Evolutionary conservation across 2,888 invertebrate genomes (phyloP), one percentile per base, ranked within the genome.

Genomic region (Limnephilus marmoratus): DNA sequence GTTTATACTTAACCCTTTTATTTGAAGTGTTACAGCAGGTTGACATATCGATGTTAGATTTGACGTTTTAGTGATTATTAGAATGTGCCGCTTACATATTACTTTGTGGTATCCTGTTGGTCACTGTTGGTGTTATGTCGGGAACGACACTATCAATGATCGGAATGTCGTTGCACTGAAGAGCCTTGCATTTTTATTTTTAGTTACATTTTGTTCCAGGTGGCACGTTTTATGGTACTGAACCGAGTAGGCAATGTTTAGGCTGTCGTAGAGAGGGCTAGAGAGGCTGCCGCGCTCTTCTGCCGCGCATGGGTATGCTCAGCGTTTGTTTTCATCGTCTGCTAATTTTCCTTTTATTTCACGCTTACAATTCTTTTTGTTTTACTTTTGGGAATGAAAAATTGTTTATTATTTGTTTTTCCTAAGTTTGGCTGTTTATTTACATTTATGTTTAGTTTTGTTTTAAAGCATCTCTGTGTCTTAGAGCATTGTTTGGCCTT

Each of bases 281-380:
- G 93, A 91, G 92, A 49, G 91, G 92, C 93, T 41, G 90, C 90
- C 85, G 90, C 85, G 91, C 91, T 90, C 90, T 92, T 89, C 89
- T 90, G 92, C 91, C 85, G 91, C 93, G 93, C 93, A 92, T 92
- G 92, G 93, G 93, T 92, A 93, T 92, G 93, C 93, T 92, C 93
- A 81, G 92, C 91, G 92, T 92, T 92, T 92, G 92, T 92, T 92
- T 90, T 90, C 91, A 93, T 92, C 90, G 91, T 91, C 93, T 90
- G 93, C 88, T 82, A 68, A 92, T 88, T 68, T 90, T 92, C 68
- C n/a, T 91, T 89, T 92, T 91, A 9, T 92, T 93, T 92, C 92
- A 92, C 92, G 92, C 91, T 91, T 93, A 41, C 80, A 90, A 91
- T 88, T 88, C 91, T 81, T 85, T 92, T 92, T 92, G 85, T 83